Base-by-base conservation (phyloP, 1,140 invertebrate genomes). In the Nasonia giraulti region DNA sequence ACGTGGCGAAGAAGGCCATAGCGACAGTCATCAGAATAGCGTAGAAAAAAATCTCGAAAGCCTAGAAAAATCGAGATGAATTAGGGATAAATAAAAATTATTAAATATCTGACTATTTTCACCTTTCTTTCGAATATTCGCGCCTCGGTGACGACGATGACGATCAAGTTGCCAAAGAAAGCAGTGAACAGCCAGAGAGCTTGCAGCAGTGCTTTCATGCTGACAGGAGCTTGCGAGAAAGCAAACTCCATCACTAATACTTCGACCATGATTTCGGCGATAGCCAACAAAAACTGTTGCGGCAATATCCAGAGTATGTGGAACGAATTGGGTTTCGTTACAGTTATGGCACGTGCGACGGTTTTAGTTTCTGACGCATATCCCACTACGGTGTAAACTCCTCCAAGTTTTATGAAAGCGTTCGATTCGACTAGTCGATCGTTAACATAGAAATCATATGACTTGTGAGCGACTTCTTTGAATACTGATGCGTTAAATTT, bases 241-340 rank as follows among this genome's bases (percentile, higher is more conserved):
- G 97, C 97, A 92, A 99, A 99, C 88, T 98, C 96, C 20, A 98
- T 93, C 12, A 98, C 98, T 1, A 97, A 98, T 23, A 99, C 95
- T 0, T 97, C 97, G 90, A 98, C 98, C 93, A 99, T 95, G 40
- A 99, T 97, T 92, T 96, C 94, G 0, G 95, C 97, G 83, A 96
- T 93, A 0, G 97, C 98, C 85, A 99, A 96, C 1, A 98, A 91
- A 33, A 98, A 91, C 89, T 98, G 98, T 90, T 98, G 97, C 0
- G 97, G 97, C 20, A 98, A 90, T 86, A 98, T 94, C 96, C 96
- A 97, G 0, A 97, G 89, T 86, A 98, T 97, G 86, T 96, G 96
- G 11, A 98, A 90, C 1, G 93, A 94, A 88, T 96, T 97, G 5
- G 96, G 94, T 62, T 93, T 88, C 0, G 96, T 96, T 2, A 97